Percentiles rank a stretch among this genome's conserved stretches.
phyloP scores from a whole-genome alignment of 2,888 invertebrate genomes.

The Idaea aversata region DNA sequence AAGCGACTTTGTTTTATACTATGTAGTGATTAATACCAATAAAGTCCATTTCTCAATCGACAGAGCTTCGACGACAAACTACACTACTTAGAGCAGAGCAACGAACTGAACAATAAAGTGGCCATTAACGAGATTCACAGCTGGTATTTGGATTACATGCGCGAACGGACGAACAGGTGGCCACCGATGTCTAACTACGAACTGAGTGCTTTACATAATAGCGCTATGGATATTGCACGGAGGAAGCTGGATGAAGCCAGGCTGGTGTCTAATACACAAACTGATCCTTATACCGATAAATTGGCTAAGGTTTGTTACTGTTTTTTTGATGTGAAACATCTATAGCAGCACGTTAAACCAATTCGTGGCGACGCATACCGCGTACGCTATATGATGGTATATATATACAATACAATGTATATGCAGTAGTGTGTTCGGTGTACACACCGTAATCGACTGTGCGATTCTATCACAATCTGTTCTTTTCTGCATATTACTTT shows the following conservation, averaged over 20 bases:
- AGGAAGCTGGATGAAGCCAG: not conserved
- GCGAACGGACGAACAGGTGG: not conserved
- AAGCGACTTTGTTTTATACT: too few relatives aligned
- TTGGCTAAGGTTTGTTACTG: not conserved
- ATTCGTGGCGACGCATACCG: too few relatives aligned
- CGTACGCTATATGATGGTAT: too few relatives aligned
- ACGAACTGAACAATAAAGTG: not conserved
- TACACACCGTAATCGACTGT: too few relatives aligned
- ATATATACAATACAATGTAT: too few relatives aligned
- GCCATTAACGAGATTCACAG: not conserved
- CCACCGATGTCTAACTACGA: not conserved
- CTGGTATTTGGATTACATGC: not conserved
- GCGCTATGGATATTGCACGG: not conserved
- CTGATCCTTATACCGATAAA: not conserved
- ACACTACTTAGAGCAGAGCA: not conserved
- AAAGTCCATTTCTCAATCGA: not conserved
- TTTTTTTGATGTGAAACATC: too few relatives aligned
- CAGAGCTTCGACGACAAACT: not conserved
- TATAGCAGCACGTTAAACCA: too few relatives aligned
- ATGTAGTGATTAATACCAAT: too few relatives aligned
- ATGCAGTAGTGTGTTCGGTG: too few relatives aligned
- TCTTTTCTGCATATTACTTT: too few relatives aligned
- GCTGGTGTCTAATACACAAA: not conserved
- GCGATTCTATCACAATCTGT: too few relatives aligned
- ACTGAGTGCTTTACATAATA: not conserved